These are phyloP conservation scores for Andrena bucephala DNA, from an alignment of 2,888 invertebrate genomes.

Conservation along the genomic window DNA sequence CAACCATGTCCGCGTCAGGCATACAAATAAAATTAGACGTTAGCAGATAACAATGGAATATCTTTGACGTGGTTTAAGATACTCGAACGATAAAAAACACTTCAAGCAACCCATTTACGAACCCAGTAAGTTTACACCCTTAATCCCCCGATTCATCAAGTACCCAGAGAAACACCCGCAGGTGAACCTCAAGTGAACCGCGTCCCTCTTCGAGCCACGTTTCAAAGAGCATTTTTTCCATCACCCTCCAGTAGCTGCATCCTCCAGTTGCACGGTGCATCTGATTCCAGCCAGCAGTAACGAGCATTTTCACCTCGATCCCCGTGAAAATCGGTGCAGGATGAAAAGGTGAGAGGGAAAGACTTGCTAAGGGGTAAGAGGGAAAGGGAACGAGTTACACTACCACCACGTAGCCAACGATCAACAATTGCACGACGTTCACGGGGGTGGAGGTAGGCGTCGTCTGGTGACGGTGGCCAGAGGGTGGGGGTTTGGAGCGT, in stretches of 20 bases:
- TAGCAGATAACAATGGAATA: not conserved
- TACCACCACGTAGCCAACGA: conserved; percentile 76
- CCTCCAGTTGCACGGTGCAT: conserved; percentile 10
- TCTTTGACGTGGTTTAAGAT: not conserved
- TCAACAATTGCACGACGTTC: conserved; percentile 80
- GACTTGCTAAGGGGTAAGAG: conserved; percentile 6
- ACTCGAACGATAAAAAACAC: not conserved
- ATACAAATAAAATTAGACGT: not conserved
- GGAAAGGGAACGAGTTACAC: conserved; percentile 43
- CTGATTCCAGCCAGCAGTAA: conserved; percentile 24
- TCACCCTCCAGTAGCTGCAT: not conserved
- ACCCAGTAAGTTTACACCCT: not conserved
- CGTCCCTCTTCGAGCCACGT: not conserved
- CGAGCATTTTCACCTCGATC: conserved; percentile 10
- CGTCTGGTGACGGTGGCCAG: conserved; percentile 54
- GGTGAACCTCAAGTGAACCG: not conserved
- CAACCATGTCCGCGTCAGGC: not conserved
- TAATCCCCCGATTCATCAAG: not conserved
- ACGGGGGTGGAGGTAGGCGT: conserved; percentile 64
- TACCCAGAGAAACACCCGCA: not conserved
- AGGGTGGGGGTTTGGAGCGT: conserved; percentile 52
- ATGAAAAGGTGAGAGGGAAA: conserved; percentile 21
- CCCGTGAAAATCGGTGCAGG: conserved; percentile 1
- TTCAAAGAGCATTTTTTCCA: conserved; percentile 29
- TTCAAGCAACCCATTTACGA: not conserved